phyloP scores from a whole-genome alignment of 1,140 invertebrate genomes.

The Procambarus clarkii region DNA sequence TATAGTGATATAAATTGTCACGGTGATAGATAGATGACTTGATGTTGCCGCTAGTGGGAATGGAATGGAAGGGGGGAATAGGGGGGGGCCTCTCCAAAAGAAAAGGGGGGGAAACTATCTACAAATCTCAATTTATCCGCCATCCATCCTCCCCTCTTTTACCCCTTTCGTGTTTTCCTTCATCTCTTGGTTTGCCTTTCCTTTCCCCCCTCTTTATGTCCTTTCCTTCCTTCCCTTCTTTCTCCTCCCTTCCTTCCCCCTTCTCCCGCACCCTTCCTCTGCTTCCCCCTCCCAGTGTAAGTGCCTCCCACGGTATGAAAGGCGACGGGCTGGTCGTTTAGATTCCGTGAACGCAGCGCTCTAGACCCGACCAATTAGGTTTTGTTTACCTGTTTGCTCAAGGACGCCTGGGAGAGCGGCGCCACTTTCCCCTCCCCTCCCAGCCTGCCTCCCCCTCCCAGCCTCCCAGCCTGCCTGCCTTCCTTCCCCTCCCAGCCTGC shows the following conservation, averaged over 20 bases:
- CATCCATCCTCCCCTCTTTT: not conserved
- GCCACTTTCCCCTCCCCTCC: not conserved
- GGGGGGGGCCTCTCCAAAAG: too few relatives aligned
- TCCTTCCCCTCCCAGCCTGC: too few relatives aligned
- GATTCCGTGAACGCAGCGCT: not conserved
- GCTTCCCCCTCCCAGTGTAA: too few relatives aligned
- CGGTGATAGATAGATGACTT: too few relatives aligned
- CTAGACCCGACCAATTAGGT: conserved; percentile 8
- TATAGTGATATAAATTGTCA: too few relatives aligned
- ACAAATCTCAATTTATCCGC: not conserved
- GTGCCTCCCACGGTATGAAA: too few relatives aligned
- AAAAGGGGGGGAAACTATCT: not conserved
- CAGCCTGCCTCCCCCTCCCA: not conserved
- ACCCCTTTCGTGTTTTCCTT: too few relatives aligned
- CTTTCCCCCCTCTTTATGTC: not conserved
- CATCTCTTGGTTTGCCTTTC: too few relatives aligned
- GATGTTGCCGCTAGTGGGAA: too few relatives aligned
- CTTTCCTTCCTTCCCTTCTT: not conserved
- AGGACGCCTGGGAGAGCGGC: not conserved
- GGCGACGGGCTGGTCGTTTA: conserved; percentile 7
- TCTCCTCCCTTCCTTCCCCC: not conserved
- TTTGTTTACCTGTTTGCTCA: conserved; percentile 15
- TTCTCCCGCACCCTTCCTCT: not conserved
- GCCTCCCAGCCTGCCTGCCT: too few relatives aligned
- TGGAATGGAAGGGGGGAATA: too few relatives aligned